phyloP scores from a whole-genome alignment of 2,888 invertebrate genomes.

The Meiosimyza platycephala region DNA sequence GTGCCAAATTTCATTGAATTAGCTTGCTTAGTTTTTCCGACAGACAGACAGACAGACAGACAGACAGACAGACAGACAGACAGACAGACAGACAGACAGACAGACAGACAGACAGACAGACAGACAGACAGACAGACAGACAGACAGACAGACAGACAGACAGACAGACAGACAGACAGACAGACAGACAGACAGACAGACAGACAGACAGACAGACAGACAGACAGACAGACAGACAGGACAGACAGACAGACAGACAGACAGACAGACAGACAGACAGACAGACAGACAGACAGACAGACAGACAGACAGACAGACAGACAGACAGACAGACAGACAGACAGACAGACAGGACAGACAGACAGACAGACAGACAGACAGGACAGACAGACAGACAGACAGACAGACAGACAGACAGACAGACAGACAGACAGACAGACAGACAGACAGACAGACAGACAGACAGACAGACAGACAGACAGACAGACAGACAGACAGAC shows the following conservation, averaged over 20 bases:
- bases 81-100: too few relatives aligned
- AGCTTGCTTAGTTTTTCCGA: too few relatives aligned
- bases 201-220: too few relatives aligned
- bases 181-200: too few relatives aligned
- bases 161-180: too few relatives aligned
- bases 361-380: constrained; percentile 5
- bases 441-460: constrained; percentile 5
- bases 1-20: too few relatives aligned
- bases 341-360: constrained; percentile 5
- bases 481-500: background rate
- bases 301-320: constrained; percentile 1
- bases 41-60: too few relatives aligned
- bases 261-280: background rate
- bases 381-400: constrained; percentile 5
- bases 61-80: too few relatives aligned
- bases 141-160: too few relatives aligned
- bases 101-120: too few relatives aligned
- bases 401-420: constrained; percentile 2
- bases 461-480: background rate
- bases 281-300: background rate
- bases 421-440: constrained; percentile 5
- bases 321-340: constrained; percentile 1
- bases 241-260: background rate
- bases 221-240: background rate
- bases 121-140: too few relatives aligned